Evolutionary conservation across 2,797 vertebrate genomes (phyloP).

Genomic region (Epinephelus malabaricus): DNA sequence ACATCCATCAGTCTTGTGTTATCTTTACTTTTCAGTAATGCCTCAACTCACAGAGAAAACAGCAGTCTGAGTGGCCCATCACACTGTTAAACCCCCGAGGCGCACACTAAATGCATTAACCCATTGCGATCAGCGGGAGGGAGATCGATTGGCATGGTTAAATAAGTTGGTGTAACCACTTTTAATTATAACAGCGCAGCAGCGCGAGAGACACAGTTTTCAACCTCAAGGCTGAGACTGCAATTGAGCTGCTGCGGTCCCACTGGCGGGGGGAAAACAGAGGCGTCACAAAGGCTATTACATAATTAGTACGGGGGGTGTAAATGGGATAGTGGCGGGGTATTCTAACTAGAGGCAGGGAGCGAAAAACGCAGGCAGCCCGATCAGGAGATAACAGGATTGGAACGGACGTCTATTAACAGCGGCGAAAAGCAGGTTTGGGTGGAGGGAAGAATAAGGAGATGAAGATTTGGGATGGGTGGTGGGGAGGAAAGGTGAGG

Average conservation of each 20-base stretch:
- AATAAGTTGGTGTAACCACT: constrained; percentile 45
- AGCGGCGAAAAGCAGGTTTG: not conserved
- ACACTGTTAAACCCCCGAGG: constrained; percentile 7
- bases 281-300: constrained; percentile 49
- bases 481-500: not conserved
- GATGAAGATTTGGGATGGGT: constrained; percentile 24
- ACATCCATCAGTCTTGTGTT: constrained; percentile 35
- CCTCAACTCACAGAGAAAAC: constrained; percentile 28
- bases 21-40: constrained; percentile 50
- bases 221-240: constrained; percentile 49
- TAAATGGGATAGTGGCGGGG: constrained; percentile 47
- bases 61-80: constrained; percentile 3
- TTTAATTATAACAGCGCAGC: constrained; percentile 64
- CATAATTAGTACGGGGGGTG: constrained; percentile 61
- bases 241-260: constrained; percentile 47
- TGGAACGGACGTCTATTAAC: not conserved
- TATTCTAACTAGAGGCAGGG: constrained; percentile 42
- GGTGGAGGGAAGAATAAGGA: not conserved
- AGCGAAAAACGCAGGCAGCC: constrained; percentile 13
- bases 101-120: constrained; percentile 35
- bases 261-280: constrained; percentile 29
- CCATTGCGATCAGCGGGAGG: not conserved
- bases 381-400: constrained; percentile 21
- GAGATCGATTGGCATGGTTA: not conserved
- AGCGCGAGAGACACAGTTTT: constrained; percentile 40